Evolutionary conservation across 2,888 invertebrate species (phyloP).

Genomic region (Iphiclides podalirius): DNA sequence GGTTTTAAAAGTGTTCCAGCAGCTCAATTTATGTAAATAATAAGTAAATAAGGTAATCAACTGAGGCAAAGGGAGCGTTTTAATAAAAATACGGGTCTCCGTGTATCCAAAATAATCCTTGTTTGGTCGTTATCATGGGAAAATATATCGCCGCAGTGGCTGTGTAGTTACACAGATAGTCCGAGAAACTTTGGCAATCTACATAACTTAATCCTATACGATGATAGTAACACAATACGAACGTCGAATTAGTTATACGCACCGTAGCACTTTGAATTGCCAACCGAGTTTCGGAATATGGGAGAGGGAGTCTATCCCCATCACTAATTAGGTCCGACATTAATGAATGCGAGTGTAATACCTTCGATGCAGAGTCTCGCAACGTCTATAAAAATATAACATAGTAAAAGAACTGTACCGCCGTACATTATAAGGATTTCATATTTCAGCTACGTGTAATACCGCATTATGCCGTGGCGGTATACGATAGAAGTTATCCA

Average conservation of each 20-base stretch:
- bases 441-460: too few species aligned
- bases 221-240: constrained; percentile 46
- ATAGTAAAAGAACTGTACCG: too few species aligned
- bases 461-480: too few species aligned
- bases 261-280: constrained; percentile 39
- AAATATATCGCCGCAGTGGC: constrained; percentile 22
- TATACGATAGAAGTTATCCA: too few species aligned
- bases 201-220: constrained; percentile 45
- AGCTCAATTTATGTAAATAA: not conserved
- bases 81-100: constrained; percentile 9
- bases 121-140: constrained; percentile 19
- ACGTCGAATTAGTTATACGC: constrained; percentile 46
- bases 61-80: not conserved
- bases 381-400: too few species aligned
- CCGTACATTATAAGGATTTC: too few species aligned
- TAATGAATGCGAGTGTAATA: constrained; percentile 61
- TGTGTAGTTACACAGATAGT: constrained; percentile 21
- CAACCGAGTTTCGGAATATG: constrained; percentile 32
- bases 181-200: constrained; percentile 37
- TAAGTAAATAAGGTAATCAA: not conserved
- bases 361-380: too few species aligned
- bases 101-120: constrained; percentile 18
- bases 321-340: constrained; percentile 52
- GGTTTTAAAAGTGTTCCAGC: too few species aligned
- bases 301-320: constrained; percentile 30